These are phyloP conservation scores for Malurus alboscapulatus DNA, from an alignment of 2,113 vertebrate genomes.

Conservation along the genomic window DNA sequence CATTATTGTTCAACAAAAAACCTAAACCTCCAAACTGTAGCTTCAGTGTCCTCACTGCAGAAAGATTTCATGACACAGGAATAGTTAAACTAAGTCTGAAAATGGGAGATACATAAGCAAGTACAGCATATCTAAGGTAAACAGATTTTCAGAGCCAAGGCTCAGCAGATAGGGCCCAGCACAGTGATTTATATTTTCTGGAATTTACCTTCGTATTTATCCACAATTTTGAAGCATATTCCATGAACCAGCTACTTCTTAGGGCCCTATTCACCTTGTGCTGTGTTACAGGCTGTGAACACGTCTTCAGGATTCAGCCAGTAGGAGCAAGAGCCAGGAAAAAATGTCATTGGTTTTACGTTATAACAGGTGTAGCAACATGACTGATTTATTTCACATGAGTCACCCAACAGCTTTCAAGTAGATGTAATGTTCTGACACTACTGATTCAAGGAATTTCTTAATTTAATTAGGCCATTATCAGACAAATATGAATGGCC, in stretches of 20 bases:
- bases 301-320: not conserved
- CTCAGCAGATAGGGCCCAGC: accelerated
- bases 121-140: not conserved
- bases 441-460: not conserved
- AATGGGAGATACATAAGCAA: not conserved
- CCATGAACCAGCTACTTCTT: not conserved
- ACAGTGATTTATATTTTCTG: not conserved
- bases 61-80: not conserved
- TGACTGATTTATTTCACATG: not conserved
- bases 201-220: not conserved
- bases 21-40: not conserved
- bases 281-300: not conserved
- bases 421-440: not conserved
- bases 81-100: not conserved
- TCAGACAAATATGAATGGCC: not conserved
- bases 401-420: not conserved
- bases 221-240: not conserved
- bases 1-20: not conserved
- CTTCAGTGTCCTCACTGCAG: not conserved
- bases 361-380: not conserved
- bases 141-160: not conserved
- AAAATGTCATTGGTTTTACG: not conserved
- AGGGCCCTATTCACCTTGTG: not conserved
- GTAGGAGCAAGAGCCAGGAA: not conserved
- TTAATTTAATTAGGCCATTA: constrained; percentile 6